Conservation (phyloP, 2,797 vertebrate species). For the Sebastiscus albofasciatus region DNA sequence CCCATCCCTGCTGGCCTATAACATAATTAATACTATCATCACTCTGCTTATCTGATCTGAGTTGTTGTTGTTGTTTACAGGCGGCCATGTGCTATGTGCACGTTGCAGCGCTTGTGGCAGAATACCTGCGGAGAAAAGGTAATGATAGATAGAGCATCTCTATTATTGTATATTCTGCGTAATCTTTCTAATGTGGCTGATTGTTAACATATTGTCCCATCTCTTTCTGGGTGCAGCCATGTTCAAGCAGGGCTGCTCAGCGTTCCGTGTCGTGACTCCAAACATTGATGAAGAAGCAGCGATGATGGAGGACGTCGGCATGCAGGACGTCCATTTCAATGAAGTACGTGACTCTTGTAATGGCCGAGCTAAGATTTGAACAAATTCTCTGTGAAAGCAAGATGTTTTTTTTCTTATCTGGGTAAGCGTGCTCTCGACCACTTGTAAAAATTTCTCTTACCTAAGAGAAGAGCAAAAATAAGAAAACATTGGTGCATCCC, state of each 20-base stretch:
- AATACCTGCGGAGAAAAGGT: conserved; percentile 97
- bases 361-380: not conserved
- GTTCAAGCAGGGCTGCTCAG: conserved; percentile 94
- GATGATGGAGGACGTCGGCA: conserved; percentile 99
- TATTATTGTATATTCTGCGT: not conserved
- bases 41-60: conserved; percentile 8
- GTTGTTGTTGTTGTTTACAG: conserved; percentile 71
- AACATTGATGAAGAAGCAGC: conserved; percentile 97
- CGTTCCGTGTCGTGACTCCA: conserved; percentile 94
- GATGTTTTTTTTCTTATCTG: too few relatives aligned
- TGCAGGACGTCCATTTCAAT: conserved; percentile 99
- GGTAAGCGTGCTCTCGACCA: rapidly evolving
- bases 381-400: too few relatives aligned
- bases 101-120: conserved; percentile 95
- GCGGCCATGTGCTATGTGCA: conserved; percentile 98
- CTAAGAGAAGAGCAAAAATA: too few relatives aligned
- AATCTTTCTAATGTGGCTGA: not conserved
- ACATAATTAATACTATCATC: not conserved
- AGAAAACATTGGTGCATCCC: too few relatives aligned
- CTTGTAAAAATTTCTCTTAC: too few relatives aligned
- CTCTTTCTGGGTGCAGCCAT: conserved; percentile 81
- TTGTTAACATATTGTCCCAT: not conserved
- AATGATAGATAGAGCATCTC: not conserved
- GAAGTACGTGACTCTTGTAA: conserved; percentile 79
- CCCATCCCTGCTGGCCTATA: not conserved